Evolutionary conservation across 2,113 vertebrate species (phyloP).

Genomic region (Bambusicola thoracicus): DNA sequence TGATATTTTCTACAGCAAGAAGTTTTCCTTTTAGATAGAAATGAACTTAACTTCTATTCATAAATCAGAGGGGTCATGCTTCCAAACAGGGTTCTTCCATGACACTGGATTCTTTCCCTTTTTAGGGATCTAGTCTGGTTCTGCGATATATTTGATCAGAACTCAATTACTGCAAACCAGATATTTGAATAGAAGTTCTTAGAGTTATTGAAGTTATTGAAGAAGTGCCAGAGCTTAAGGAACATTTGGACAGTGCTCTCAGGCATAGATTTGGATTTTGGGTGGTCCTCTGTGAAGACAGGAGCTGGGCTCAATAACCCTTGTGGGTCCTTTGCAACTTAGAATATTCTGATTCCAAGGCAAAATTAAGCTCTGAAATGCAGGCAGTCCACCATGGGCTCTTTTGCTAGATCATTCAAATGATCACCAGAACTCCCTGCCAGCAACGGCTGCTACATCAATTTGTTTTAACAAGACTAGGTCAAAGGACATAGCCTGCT

Average conservation of each 20-base stretch:
- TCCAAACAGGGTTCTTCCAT: background rate
- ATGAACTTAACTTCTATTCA: background rate
- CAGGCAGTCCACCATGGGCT: background rate
- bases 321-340: no score
- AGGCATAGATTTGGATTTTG: no score
- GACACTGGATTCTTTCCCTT: background rate
- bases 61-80: background rate
- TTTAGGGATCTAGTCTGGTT: background rate
- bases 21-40: background rate
- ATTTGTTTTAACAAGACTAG: background rate
- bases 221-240: no score
- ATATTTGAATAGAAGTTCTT: background rate
- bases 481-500: background rate
- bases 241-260: no score
- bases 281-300: no score
- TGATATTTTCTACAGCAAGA: background rate
- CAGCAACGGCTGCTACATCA: background rate
- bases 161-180: background rate
- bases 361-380: background rate
- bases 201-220: background rate
- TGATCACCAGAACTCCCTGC: background rate
- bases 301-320: no score
- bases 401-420: background rate
- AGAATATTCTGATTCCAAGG: background rate
- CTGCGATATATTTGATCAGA: background rate